A percentile compares a stretch with the other conserved stretches of the same genome.
Evolutionary conservation across 2,797 vertebrate genomes (phyloP).

Genomic region (Sebastiscus tertius): DNA sequence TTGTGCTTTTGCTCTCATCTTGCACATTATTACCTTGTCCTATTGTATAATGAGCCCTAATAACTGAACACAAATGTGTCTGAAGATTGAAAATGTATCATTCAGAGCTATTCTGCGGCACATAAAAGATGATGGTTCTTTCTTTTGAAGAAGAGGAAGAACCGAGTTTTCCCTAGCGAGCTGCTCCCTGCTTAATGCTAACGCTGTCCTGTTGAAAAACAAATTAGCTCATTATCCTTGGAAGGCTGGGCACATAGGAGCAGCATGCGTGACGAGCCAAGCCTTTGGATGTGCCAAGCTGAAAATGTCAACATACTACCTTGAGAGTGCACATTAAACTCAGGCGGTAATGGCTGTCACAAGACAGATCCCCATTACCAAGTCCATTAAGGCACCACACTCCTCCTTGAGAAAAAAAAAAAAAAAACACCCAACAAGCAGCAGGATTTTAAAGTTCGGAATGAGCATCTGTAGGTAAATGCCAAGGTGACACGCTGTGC

Average conservation of each 20-base stretch:
- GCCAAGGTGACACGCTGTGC: conserved; percentile 56
- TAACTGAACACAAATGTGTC: conserved; percentile 6
- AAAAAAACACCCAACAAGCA: conserved; percentile 18
- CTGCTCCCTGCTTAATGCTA: conserved; percentile 44
- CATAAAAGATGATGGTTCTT: conserved; percentile 25
- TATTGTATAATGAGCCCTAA: conserved; percentile 6
- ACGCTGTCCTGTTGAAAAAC: conserved; percentile 64
- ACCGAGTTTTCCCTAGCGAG: conserved; percentile 24
- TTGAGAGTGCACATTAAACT: conserved; percentile 81
- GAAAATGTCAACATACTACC: conserved; percentile 82
- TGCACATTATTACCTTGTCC: not conserved
- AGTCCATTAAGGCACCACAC: conserved; percentile 77
- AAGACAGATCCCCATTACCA: conserved; percentile 78
- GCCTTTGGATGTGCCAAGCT: conserved; percentile 75
- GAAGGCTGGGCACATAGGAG: conserved; percentile 67
- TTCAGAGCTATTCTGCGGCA: conserved; percentile 10
- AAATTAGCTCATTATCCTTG: conserved; percentile 81
- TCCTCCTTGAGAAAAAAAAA: not conserved
- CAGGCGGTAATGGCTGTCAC: conserved; percentile 78
- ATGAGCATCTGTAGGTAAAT: conserved; percentile 58
- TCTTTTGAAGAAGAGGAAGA: conserved; percentile 28
- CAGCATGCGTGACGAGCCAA: conserved; percentile 69
- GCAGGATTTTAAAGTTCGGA: conserved; percentile 52
- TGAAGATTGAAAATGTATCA: conserved; percentile 8
- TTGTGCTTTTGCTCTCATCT: not conserved